phyloP scores from a whole-genome alignment of 2,797 vertebrate species.

The Helarctos malayanus region DNA sequence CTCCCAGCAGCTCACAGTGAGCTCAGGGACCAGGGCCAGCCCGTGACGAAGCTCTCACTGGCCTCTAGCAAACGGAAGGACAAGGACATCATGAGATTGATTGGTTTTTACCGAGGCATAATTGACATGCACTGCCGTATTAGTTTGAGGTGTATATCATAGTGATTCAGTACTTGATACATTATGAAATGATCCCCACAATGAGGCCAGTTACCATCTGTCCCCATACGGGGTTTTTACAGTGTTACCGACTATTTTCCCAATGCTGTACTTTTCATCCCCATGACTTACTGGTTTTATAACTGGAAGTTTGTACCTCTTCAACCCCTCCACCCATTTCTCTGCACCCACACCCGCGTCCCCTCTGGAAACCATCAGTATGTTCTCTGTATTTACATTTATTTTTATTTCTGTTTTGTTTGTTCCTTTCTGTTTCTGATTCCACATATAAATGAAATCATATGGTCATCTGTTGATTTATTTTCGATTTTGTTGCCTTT shows the following conservation, averaged over 20 bases:
- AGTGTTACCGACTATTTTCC: background rate
- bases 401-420: background rate
- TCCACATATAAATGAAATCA: background rate
- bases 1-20: background rate
- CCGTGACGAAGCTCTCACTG: background rate
- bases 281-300: background rate
- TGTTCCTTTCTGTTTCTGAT: background rate
- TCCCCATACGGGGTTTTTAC: background rate
- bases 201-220: background rate
- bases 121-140: rapidly evolving
- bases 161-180: background rate
- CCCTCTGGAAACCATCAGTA: background rate
- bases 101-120: background rate
- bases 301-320: background rate
- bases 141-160: background rate
- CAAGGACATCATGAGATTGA: background rate
- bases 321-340: background rate
- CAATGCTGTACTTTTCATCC: background rate
- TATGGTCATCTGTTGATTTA: background rate
- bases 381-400: background rate
- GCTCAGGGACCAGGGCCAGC: background rate
- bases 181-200: background rate
- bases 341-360: background rate
- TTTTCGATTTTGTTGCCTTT: background rate
- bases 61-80: background rate